These are phyloP conservation scores for Clarias gariepinus DNA, from an alignment of 2,113 vertebrate species.

Conservation along the genomic window DNA sequence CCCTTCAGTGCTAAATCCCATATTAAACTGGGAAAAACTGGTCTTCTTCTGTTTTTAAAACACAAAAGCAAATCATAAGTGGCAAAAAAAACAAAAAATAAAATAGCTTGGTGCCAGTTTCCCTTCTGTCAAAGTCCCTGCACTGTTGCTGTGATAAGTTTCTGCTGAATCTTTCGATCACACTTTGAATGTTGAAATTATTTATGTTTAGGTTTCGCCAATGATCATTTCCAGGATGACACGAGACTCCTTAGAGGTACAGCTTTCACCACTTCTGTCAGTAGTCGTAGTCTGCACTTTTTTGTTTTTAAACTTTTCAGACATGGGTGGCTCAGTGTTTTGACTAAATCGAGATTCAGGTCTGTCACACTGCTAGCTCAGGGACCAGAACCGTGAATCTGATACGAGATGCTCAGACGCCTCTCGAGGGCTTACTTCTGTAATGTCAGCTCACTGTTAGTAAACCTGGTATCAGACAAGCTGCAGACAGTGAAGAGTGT, in stretches of 20 bases:
- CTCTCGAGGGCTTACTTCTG: slow-evolving; percentile 11
- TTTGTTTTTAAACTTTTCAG: not conserved
- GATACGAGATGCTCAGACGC: not conserved
- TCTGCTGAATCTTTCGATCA: slow-evolving; percentile 57
- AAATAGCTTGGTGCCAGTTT: not conserved
- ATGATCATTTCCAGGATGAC: slow-evolving; percentile 83
- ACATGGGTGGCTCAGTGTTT: not conserved
- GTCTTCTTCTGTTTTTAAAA: slow-evolving; percentile 26
- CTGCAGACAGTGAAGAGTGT: not conserved
- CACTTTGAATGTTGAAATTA: slow-evolving; percentile 72
- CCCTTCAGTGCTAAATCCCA: slow-evolving; percentile 64
- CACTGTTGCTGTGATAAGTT: slow-evolving; percentile 59
- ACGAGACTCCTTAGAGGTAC: slow-evolving; percentile 82
- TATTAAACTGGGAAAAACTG: slow-evolving; percentile 73
- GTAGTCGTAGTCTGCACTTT: slow-evolving; percentile 22
- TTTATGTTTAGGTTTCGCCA: slow-evolving; percentile 82
- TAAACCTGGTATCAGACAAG: slow-evolving; percentile 25
- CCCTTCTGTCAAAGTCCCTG: slow-evolving; percentile 49
- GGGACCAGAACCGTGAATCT: not conserved
- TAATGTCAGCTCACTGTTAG: slow-evolving; percentile 19
- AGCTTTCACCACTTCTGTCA: slow-evolving; percentile 55
- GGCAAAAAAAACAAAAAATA: not conserved
- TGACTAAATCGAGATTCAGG: slow-evolving; percentile 24
- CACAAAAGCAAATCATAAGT: slow-evolving; percentile 8
- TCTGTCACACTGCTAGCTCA: slow-evolving; percentile 22